Evolutionary conservation across 1,140 invertebrate species (phyloP).

Genomic region (Achatina immaculata): DNA sequence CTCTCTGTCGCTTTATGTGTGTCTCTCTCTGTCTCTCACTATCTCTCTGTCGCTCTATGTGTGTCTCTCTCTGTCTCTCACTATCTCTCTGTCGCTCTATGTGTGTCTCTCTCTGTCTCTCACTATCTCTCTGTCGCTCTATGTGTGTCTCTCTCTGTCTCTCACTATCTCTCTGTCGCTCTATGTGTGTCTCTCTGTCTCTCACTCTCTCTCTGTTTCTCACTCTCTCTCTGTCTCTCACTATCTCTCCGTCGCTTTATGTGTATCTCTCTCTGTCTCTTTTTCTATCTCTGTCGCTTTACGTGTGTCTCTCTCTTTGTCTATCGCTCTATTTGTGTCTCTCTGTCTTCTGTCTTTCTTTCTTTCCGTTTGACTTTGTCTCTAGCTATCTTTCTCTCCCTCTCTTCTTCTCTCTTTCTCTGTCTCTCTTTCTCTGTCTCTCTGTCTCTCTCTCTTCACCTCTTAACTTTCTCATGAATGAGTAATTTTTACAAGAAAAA

Average conservation of each 20-base stretch:
- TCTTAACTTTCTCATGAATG: not conserved
- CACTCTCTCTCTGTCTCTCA: too few relatives aligned
- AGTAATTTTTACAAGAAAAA: too few relatives aligned
- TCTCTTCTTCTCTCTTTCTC: not conserved
- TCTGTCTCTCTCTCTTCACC: not conserved
- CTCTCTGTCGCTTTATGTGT: not conserved
- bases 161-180: too few relatives aligned
- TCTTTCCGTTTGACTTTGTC: not conserved
- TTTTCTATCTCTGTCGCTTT: not conserved
- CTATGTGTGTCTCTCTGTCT: too few relatives aligned
- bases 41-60: not conserved
- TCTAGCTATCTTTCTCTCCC: not conserved
- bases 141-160: too few relatives aligned
- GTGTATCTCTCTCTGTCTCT: not conserved
- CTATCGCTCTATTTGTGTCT: not conserved
- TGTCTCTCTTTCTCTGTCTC: not conserved
- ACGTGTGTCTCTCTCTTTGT: not conserved
- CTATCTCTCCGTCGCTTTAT: too few relatives aligned
- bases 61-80: not conserved
- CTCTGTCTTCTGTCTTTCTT: not conserved
- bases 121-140: too few relatives aligned
- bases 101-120: too few relatives aligned
- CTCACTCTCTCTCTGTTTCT: too few relatives aligned
- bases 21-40: not conserved
- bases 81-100: too few relatives aligned